Percentiles rank a stretch among this genome's conserved stretches.
phyloP scores from a whole-genome alignment of 2,888 invertebrate species.

The Schizotus pectinicornis region DNA sequence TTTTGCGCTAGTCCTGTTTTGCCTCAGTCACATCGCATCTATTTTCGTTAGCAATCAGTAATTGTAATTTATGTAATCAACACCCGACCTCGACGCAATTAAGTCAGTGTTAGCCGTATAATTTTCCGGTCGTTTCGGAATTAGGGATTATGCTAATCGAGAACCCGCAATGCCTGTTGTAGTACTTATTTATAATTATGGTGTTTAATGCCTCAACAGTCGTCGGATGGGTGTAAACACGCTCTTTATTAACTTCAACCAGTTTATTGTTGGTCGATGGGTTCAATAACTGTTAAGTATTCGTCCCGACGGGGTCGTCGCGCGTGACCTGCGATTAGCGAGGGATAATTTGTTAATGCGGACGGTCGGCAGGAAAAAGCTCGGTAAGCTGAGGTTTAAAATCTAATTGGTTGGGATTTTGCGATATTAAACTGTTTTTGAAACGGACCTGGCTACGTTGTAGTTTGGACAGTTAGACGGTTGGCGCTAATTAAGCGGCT shows the following conservation, averaged over 20 bases:
- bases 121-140: slow-evolving; percentile 45
- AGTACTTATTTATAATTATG: slow-evolving; percentile 50
- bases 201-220: slow-evolving; percentile 33
- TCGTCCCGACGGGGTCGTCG: no score
- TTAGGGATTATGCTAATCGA: slow-evolving; percentile 50
- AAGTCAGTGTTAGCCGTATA: slow-evolving; percentile 39
- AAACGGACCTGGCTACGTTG: no score
- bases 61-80: slow-evolving; percentile 42
- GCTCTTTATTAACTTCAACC: slow-evolving; percentile 30
- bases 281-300: not conserved
- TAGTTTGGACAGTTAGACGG: no score
- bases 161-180: slow-evolving; percentile 34
- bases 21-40: no score
- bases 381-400: no score
- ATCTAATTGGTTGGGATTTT: no score
- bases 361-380: no score
- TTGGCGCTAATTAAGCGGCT: no score
- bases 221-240: not conserved
- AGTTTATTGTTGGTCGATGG: slow-evolving; percentile 18
- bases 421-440: no score
- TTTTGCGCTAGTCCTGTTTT: no score
- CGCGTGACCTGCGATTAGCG: no score
- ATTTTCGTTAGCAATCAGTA: slow-evolving; percentile 1
- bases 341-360: no score
- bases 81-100: slow-evolving; percentile 37